Conservation (phyloP, 64 coral and sea anemone genomes). For the Pachyseris speciosa region DNA sequence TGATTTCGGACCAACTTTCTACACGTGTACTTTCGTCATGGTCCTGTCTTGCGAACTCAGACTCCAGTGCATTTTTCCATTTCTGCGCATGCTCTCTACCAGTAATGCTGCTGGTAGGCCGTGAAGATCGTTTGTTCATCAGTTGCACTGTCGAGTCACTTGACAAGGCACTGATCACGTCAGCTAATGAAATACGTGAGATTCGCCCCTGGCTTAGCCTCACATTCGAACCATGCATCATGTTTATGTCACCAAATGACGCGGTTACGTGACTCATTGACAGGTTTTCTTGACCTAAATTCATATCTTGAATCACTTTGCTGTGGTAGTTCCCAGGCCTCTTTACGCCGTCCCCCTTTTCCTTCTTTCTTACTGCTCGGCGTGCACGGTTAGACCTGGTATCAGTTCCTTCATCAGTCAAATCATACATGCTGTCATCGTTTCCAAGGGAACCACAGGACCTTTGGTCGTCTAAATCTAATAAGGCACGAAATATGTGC, state of each 20-base stretch:
- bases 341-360: conserved; percentile 55
- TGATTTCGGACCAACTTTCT: background rate
- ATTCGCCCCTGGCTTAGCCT: conserved; percentile 12
- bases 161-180: background rate
- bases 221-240: background rate
- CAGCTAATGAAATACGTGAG: background rate
- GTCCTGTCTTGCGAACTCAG: too few relatives aligned
- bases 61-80: background rate
- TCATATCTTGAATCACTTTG: conserved; percentile 58
- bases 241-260: conserved; percentile 26
- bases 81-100: background rate
- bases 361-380: conserved; percentile 47
- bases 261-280: conserved; percentile 34
- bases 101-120: background rate
- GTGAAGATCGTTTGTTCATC: background rate
- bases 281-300: conserved; percentile 1
- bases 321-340: conserved; percentile 65
- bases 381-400: background rate
- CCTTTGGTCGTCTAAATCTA: conserved; percentile 4
- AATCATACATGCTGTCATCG: background rate
- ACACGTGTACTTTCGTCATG: background rate
- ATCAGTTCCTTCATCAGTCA: background rate
- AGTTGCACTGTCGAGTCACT: background rate
- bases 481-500: background rate
- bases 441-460: conserved; percentile 1